Evolutionary conservation across 2,888 invertebrate genomes (phyloP), one percentile per base, ranked within the genome.

Genomic region (Drosophila lutescens): DNA sequence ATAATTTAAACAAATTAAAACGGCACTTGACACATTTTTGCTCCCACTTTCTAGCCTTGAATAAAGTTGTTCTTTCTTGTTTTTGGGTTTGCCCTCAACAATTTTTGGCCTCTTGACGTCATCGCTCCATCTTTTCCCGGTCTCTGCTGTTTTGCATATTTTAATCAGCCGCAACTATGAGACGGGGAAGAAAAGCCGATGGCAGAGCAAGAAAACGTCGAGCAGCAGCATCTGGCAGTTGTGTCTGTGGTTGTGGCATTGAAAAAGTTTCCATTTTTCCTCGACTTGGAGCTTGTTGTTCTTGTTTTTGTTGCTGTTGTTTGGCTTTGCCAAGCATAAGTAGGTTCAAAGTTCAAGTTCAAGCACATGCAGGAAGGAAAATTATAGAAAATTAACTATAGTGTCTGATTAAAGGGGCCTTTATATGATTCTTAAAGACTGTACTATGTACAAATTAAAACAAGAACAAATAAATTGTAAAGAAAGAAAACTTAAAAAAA

Each of bases 341-440:
- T 81, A 83, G 81, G 81, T 83, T 83, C 77, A 71, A 72, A 80
- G 75, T 81, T 81, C 83, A 75, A 81, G 80, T 80, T 82, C 82
- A 80, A 23, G 20, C 17, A 51, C 57, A 58, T 58, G 13, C 47
- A 47, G 30, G 58, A 41, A 40, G 30, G 58, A 41, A 40, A 53
- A 30, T 30, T 5, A 30, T 9, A 12, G 40, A 9, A 53, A 53
- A 53, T 26, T 53, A 15, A n/a, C 23, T 12, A 23, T 40, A 40
- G 26, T 15, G 15, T 8, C 40, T 40, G 38, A 53, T 40, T 15
- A 15, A 40, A 34, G 49, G 2, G 0, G 8, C 8, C 2, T 30
- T 30, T 30, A 7, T 1, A 17, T 17, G 17, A 12, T 8, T 5
- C 8, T 1, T 3, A 1, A 1, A 15, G 32, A 17, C 17, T 12